phyloP scores from a whole-genome alignment of 2,113 vertebrate species.

The Nycticorax nycticorax region DNA sequence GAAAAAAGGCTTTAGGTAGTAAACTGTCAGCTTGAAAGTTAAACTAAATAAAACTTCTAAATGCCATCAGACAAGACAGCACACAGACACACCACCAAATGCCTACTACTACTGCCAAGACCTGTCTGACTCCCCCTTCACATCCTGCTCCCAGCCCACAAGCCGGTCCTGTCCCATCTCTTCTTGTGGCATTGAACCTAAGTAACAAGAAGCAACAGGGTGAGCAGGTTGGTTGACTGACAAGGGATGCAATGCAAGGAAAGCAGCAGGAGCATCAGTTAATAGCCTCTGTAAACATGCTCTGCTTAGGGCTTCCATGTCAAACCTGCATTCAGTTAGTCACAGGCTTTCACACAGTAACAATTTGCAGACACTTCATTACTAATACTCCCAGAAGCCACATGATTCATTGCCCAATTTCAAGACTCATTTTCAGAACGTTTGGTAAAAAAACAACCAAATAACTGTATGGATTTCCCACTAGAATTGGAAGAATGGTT shows the following conservation, averaged over 20 bases:
- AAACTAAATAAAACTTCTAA: background rate
- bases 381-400: background rate
- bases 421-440: background rate
- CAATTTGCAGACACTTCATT: background rate
- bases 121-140: background rate
- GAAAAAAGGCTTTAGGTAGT: background rate
- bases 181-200: background rate
- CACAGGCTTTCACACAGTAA: background rate
- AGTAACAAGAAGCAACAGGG: background rate
- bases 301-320: accelerated
- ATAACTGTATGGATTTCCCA: background rate
- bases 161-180: background rate
- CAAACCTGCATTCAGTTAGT: background rate
- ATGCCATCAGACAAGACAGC: background rate
- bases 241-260: background rate
- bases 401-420: background rate
- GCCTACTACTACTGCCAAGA: background rate
- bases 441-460: background rate
- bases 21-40: background rate
- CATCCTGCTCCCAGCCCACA: background rate
- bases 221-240: background rate
- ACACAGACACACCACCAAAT: background rate
- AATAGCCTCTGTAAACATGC: background rate
- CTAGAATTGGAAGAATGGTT: background rate
- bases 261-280: background rate